A percentile compares a stretch with the other conserved stretches of the same genome.
These are phyloP conservation scores for Perca fluviatilis DNA, from an alignment of 2,113 vertebrate genomes.

Conservation along the genomic window DNA sequence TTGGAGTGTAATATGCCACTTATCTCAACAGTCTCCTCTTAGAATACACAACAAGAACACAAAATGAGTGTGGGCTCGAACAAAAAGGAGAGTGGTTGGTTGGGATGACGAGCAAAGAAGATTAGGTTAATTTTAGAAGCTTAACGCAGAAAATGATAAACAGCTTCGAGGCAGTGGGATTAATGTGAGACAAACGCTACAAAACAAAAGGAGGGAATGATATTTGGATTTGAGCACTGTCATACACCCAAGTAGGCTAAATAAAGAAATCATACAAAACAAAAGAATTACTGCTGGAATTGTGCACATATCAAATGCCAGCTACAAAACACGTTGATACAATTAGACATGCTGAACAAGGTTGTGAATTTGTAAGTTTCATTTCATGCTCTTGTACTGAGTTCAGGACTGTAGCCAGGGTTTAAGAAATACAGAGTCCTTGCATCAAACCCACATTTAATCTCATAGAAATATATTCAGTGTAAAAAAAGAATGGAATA, in stretches of 20 bases:
- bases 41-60: not conserved
- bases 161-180: conserved; percentile 20
- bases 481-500: not conserved
- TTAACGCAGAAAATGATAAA: conserved; percentile 39
- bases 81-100: conserved; percentile 33
- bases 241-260: conserved; percentile 28
- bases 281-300: conserved; percentile 58
- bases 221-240: conserved; percentile 60
- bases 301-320: conserved; percentile 47
- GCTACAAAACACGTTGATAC: conserved; percentile 34
- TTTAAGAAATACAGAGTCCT: conserved; percentile 2
- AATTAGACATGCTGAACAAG: conserved; percentile 13
- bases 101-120: conserved; percentile 40
- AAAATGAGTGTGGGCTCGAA: conserved; percentile 4
- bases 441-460: not conserved
- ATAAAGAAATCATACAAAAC: conserved; percentile 55
- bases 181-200: conserved; percentile 37
- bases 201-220: conserved; percentile 44
- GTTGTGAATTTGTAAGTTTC: not conserved
- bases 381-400: not conserved
- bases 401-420: not conserved
- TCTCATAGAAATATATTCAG: not conserved
- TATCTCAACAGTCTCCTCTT: conserved; percentile 24
- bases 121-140: conserved; percentile 64
- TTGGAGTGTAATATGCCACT: conserved; percentile 33